Percentiles rank a stretch among this genome's conserved stretches.
These are phyloP conservation scores for Cephus nigrinus DNA, from an alignment of 2,888 invertebrate genomes.

Conservation along the genomic window DNA sequence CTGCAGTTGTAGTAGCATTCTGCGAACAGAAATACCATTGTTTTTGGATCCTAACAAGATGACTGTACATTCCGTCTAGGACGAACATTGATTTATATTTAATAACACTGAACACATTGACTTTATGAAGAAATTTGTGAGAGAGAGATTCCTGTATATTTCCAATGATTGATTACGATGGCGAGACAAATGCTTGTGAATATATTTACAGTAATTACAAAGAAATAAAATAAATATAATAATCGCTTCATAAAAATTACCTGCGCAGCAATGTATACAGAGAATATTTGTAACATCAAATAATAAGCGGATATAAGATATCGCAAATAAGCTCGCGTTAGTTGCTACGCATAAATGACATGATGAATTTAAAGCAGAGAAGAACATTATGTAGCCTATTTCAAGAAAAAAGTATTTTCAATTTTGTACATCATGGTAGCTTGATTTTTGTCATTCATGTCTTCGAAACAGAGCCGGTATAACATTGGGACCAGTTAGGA, in stretches of 20 bases:
- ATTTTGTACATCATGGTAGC: not conserved
- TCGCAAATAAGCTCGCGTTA: not conserved
- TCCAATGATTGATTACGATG: not conserved
- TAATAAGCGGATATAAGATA: not conserved
- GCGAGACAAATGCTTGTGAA: not conserved
- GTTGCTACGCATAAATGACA: not conserved
- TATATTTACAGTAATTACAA: not conserved
- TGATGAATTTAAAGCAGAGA: not conserved
- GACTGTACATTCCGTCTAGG: not conserved
- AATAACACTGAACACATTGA: not conserved
- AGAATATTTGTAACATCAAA: not conserved
- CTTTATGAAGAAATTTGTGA: not conserved
- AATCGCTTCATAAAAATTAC: not conserved
- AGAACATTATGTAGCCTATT: not conserved
- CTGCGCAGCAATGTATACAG: not conserved
- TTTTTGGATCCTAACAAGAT: not conserved
- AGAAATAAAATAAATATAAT: not conserved
- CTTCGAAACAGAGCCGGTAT: not conserved
- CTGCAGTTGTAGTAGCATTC: constrained; percentile 36
- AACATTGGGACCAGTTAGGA: constrained; percentile 21
- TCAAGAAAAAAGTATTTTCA: not conserved
- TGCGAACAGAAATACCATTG: constrained; percentile 41
- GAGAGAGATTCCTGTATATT: not conserved
- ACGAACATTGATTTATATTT: not conserved
- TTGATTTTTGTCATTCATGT: not conserved